These are phyloP conservation scores for Silvanus unidentatus DNA, from an alignment of 2,888 invertebrate species.

Conservation along the genomic window DNA sequence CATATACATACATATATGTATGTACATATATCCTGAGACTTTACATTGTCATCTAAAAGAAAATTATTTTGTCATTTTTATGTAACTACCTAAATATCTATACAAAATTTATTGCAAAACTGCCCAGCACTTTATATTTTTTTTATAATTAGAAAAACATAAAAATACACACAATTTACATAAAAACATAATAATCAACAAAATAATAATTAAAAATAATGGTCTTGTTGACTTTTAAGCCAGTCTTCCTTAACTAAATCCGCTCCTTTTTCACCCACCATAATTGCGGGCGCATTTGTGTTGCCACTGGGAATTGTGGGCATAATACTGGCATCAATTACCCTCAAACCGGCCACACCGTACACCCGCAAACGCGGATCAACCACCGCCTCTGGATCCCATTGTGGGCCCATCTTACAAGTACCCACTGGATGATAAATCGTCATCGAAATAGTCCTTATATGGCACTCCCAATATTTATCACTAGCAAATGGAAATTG, in stretches of 20 bases:
- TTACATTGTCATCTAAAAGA: too few species aligned
- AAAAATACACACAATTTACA: not conserved
- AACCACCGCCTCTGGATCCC: slow-evolving; percentile 74
- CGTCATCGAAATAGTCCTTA: slow-evolving; percentile 81
- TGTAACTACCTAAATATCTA: too few species aligned
- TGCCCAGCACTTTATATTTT: slow-evolving; percentile 1
- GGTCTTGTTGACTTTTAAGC: slow-evolving; percentile 43
- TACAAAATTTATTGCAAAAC: not conserved
- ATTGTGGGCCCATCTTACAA: slow-evolving; percentile 79
- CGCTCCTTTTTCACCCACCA: slow-evolving; percentile 86
- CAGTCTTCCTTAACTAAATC: slow-evolving; percentile 83
- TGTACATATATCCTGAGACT: too few species aligned
- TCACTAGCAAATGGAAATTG: slow-evolving; percentile 69
- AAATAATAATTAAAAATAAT: too few species aligned
- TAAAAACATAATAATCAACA: not conserved
- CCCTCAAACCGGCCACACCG: slow-evolving; percentile 70
- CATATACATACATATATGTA: too few species aligned
- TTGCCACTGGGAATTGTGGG: slow-evolving; percentile 84
- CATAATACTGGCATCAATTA: slow-evolving; percentile 85
- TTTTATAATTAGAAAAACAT: too few species aligned
- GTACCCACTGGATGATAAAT: slow-evolving; percentile 88
- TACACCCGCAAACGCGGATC: slow-evolving; percentile 72
- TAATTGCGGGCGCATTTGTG: slow-evolving; percentile 86
- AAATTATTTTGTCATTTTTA: too few species aligned
- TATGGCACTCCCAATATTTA: slow-evolving; percentile 81